Evolutionary conservation across 2,888 invertebrate species (phyloP), one percentile per base, ranked within the genome.

Genomic region (Sphaeridia pumilis): DNA sequence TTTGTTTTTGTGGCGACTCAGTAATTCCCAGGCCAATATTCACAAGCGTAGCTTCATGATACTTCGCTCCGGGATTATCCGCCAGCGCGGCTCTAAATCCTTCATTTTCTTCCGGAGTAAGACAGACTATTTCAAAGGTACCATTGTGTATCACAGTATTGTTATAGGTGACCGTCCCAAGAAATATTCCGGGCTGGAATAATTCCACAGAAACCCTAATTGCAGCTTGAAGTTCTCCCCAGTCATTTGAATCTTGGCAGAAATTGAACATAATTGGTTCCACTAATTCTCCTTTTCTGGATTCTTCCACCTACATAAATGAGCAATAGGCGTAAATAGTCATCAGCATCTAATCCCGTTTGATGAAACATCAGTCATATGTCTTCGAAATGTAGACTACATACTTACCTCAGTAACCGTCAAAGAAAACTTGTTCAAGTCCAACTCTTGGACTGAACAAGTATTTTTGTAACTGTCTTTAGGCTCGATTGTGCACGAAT

Each of bases 381-480:
- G 10, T 22, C 46, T 12, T 14, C 28, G 10, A 12, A 12, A 27
- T 4, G 5, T 46, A n/a, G n/a, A 26, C n/a, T 5, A 35, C 10
- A 38, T n/a, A 35, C 36, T 25, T 52, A 56, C 56, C 41, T 63
- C 55, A 3, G 46, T 34, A 10, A 63, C 49, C 12, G 44, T 34
- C 17, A 64, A 50, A n/a, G 51, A 42, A 42, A 64, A 63, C 21
- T 44, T 31, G 20, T 49, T 54, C 7, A 58, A 47, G 22, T 61
- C 54, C 1, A 64, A 58, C 41, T 63, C 62, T n/a, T 61, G 55
- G 47, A 49, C 57, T 48, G 58, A 59, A 41, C 64, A 64, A n/a
- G 58, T 52, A 52, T 64, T 64, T 5, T 56, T 57, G 45, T 59
- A 61, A 12, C 58, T 46, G 44, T 64, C 64, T 36, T 55, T 55